Evolutionary conservation across 2,888 invertebrate genomes (phyloP), one percentile per base, ranked within the genome.

Genomic region (Xiphydria camelus): DNA sequence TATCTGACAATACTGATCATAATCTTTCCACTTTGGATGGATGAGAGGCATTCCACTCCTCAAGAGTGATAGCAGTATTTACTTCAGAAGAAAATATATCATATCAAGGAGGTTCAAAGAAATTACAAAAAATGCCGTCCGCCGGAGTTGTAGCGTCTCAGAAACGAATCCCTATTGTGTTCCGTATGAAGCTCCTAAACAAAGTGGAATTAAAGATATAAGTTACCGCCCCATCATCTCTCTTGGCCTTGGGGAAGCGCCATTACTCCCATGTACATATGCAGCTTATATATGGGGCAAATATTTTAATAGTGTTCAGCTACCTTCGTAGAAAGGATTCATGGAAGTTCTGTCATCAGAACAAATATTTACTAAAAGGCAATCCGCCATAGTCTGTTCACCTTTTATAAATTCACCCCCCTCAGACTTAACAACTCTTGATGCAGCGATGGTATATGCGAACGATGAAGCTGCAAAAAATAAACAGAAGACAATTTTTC

Each of bases 1-100:
- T 38, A 1, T 48, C 37, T 20, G 37, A 45, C 19, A 48, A 41
- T 12, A 26, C 48, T 9, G 45, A 45, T 33, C 45, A 48, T 10
- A 41, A 45, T n/a, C 18, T 37, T 4, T 4, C 15, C 12, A 45
- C 37, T 5, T 20, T 37, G n/a, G 45, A 45, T 18, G 37, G 45
- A 23, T 26, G 19, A 20, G 21, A 41, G 18, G 41, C 44, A 20
- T 45, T 48, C 21, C 44, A 48, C 18, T 37, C 44, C 33, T 32
- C 41, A 19, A 41, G 37, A n/a, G 41, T 33, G 4, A 45, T 48
- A 9, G 35, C 39, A 4, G 32, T 25, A 20, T 37, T 32, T 10
- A 37, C 33, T 26, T 34, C 47, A 33, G 22, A 35, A 21, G 31
- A 43, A 20, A 20, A 43, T 10, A 21, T 43, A 12, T 37, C 37